Conservation (phyloP, 2,113 vertebrate genomes). For the Nothobranchius kuhntae region DNA sequence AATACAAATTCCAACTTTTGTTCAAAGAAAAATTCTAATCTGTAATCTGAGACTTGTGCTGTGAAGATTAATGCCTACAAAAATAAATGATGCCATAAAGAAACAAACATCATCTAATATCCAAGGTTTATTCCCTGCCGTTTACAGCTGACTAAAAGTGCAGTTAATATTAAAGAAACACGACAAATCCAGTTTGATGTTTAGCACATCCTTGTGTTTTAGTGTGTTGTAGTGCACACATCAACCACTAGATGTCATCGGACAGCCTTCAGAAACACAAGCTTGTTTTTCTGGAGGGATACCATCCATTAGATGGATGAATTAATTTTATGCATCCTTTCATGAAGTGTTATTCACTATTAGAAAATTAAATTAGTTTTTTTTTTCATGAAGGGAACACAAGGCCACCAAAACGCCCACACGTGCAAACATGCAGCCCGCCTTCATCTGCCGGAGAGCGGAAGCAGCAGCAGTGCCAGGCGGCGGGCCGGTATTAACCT, state of each 20-base stretch:
- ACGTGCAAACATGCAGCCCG: background rate
- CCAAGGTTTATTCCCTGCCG: too few relatives aligned
- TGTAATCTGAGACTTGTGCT: too few relatives aligned
- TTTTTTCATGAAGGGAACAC: slow-evolving; percentile 6
- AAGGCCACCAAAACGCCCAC: slow-evolving; percentile 19
- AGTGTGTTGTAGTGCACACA: slow-evolving; percentile 2
- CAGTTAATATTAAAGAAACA: slow-evolving; percentile 28
- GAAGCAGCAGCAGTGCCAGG: background rate
- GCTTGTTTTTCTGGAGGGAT: slow-evolving; percentile 18
- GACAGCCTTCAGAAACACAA: slow-evolving; percentile 39
- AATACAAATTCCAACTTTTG: too few relatives aligned
- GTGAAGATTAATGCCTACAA: too few relatives aligned
- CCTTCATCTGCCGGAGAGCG: slow-evolving; percentile 1
- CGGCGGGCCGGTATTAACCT: slow-evolving; percentile 75
- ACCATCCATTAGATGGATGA: slow-evolving; percentile 10
- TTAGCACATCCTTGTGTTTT: slow-evolving; percentile 19
- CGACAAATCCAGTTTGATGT: slow-evolving; percentile 16
- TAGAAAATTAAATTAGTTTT: slow-evolving; percentile 7
- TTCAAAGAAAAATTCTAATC: too few relatives aligned
- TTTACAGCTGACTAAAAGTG: slow-evolving; percentile 4
- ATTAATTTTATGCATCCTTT: slow-evolving; percentile 8
- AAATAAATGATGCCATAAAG: too few relatives aligned
- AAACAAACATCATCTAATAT: too few relatives aligned
- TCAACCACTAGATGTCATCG: slow-evolving; percentile 64
- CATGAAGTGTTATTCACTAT: slow-evolving; percentile 9